These are phyloP conservation scores for Anagyrus pseudococci DNA, from an alignment of 2,888 invertebrate species.

Conservation along the genomic window DNA sequence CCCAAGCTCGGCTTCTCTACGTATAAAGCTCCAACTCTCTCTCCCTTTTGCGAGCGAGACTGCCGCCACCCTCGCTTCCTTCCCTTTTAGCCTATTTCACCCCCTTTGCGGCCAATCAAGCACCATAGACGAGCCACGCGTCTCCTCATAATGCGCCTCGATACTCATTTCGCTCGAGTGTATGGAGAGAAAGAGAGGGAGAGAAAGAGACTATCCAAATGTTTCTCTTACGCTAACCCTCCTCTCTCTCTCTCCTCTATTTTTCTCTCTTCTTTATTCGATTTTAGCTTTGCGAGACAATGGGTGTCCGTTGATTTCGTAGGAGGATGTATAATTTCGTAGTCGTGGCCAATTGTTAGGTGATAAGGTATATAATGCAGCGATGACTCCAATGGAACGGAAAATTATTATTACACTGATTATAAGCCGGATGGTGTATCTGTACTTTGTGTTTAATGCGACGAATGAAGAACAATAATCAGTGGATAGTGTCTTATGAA, in stretches of 20 bases:
- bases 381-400: no score
- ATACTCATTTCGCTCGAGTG: constrained; percentile 35
- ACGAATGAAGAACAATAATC: no score
- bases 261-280: constrained; percentile 10
- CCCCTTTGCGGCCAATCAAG: constrained; percentile 61
- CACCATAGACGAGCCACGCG: constrained; percentile 57
- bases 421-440: no score
- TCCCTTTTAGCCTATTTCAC: constrained; percentile 52
- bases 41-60: not conserved
- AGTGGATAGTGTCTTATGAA: no score
- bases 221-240: constrained; percentile 20
- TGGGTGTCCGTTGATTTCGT: no score
- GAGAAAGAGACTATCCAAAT: constrained; percentile 36
- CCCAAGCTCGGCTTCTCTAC: constrained; percentile 18
- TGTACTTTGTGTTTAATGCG: no score
- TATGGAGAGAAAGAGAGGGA: no score
- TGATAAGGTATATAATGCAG: no score
- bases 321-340: no score
- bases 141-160: constrained; percentile 42
- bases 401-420: no score
- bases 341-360: no score
- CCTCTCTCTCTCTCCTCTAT: not conserved
- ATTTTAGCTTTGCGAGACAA: no score
- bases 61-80: constrained; percentile 34
- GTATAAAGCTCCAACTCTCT: not conserved